A percentile compares a stretch with the other conserved stretches of the same genome.
Conservation (phyloP, 1,140 invertebrate genomes). For the Archivesica marissinica region DNA sequence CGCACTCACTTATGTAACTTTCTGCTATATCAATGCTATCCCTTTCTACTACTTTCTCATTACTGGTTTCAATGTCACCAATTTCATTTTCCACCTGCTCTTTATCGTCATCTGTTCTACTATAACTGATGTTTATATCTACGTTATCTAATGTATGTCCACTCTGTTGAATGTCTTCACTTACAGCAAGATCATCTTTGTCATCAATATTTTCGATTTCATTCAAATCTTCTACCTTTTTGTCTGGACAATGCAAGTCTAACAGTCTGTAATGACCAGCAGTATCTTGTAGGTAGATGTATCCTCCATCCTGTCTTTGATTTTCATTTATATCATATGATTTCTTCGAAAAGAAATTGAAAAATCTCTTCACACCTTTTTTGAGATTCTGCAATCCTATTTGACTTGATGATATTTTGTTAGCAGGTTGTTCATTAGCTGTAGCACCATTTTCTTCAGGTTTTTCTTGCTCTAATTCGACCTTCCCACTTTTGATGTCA, state of each 20-base stretch:
- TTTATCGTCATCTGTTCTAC: too few relatives aligned
- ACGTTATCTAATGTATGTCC: too few relatives aligned
- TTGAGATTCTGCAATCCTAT: neutral
- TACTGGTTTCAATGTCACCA: too few relatives aligned
- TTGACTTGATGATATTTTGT: neutral
- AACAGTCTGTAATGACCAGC: neutral
- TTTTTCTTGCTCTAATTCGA: neutral
- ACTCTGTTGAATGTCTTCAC: neutral
- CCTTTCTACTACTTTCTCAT: too few relatives aligned
- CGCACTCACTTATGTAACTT: neutral
- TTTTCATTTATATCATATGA: neutral
- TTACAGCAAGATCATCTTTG: neutral
- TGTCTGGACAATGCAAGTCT: neutral
- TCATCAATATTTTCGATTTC: neutral
- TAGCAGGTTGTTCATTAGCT: neutral
- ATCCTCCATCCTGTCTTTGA: neutral
- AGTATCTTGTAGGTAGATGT: neutral
- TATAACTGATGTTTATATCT: too few relatives aligned
- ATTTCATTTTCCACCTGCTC: too few relatives aligned
- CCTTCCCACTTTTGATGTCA: neutral
- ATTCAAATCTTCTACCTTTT: neutral
- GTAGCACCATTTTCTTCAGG: neutral
- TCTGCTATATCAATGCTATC: neutral
- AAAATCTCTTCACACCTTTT: conserved; percentile 6
- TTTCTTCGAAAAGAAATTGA: conserved; percentile 12